Evolutionary conservation across 1,140 invertebrate species (phyloP).

Genomic region (Bombyx mandarina): DNA sequence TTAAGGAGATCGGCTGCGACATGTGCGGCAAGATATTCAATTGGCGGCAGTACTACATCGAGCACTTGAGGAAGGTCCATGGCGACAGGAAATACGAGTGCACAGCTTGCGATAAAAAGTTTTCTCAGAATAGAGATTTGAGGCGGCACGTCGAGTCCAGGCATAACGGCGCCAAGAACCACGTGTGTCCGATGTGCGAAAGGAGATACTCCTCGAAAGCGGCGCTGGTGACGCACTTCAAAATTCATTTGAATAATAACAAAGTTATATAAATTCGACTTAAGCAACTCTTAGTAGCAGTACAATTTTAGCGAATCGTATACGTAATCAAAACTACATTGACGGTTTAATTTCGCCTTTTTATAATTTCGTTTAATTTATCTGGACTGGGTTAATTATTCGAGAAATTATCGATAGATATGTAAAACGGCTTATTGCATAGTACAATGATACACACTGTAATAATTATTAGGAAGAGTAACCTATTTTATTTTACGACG

Average conservation of each 20-base stretch:
- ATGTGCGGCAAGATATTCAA: conserved; percentile 34
- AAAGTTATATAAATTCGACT: too few species aligned
- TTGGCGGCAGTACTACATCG: conserved; percentile 33
- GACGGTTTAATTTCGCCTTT: too few species aligned
- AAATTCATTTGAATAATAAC: conserved; percentile 2
- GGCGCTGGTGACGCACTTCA: conserved; percentile 5
- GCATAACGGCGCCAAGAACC: conserved; percentile 27
- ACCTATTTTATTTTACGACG: too few species aligned
- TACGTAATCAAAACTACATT: too few species aligned
- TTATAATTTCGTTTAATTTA: too few species aligned
- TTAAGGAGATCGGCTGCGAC: conserved; percentile 38
- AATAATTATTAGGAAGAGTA: too few species aligned
- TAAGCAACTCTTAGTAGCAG: too few species aligned
- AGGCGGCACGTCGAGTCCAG: conserved; percentile 20
- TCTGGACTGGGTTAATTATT: too few species aligned
- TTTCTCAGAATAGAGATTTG: conserved; percentile 23
- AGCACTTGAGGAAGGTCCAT: conserved; percentile 38
- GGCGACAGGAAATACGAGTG: conserved; percentile 26
- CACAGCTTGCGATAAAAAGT: conserved; percentile 24
- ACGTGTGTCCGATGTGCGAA: conserved; percentile 27
- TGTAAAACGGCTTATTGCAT: too few species aligned
- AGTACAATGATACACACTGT: too few species aligned
- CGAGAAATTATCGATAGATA: too few species aligned
- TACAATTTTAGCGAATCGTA: too few species aligned
- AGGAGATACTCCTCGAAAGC: conserved; percentile 6